A percentile compares a stretch with the other conserved stretches of the same genome.
phyloP scores from a whole-genome alignment of 2,113 vertebrate species.

The Lamprotornis superbus region DNA sequence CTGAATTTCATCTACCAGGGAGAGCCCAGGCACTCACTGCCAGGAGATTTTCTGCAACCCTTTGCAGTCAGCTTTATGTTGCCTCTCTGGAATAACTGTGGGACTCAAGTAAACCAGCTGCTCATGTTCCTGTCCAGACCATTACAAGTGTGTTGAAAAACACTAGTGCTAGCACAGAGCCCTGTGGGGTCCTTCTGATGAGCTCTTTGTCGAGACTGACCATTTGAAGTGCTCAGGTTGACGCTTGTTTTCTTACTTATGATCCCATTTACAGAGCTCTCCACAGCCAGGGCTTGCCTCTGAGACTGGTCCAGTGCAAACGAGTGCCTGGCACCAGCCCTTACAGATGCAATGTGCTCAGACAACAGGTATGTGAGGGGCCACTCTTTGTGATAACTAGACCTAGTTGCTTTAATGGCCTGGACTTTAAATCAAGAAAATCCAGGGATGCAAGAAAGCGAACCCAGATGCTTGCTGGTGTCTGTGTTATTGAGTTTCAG shows the following conservation, averaged over 20 bases:
- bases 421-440: background rate
- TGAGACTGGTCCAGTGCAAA: background rate
- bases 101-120: background rate
- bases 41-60: background rate
- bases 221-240: background rate
- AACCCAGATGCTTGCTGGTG: background rate
- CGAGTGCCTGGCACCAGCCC: background rate
- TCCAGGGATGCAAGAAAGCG: background rate
- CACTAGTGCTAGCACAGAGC: background rate
- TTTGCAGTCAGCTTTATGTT: background rate
- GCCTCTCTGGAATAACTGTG: background rate
- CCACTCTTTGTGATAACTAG: background rate
- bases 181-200: background rate
- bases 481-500: background rate
- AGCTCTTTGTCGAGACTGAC: slow-evolving; percentile 46
- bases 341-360: background rate
- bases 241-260: background rate
- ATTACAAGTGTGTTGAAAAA: background rate
- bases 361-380: background rate
- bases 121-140: background rate
- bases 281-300: background rate
- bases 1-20: background rate
- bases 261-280: background rate
- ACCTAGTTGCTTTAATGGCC: background rate
- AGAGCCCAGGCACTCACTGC: background rate